Evolutionary conservation across 2,113 vertebrate genomes (phyloP), one percentile per base, ranked within the genome.

Genomic region (Xenopus borealis): DNA sequence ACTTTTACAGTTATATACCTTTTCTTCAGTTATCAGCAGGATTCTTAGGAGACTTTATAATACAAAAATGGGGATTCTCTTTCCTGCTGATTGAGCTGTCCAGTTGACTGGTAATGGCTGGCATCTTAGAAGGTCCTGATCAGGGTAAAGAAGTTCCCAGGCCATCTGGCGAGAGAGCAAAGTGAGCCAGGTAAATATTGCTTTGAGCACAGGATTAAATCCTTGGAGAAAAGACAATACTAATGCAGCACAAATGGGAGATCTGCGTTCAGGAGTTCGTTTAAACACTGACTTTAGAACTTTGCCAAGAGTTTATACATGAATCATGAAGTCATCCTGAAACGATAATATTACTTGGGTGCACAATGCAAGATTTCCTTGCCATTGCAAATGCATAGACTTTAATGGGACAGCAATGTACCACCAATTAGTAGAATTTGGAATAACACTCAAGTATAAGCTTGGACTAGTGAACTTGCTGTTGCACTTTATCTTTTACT

Each of bases 211-310:
- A 88, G 90, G 90, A 91, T 89, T 83, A 82, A 82, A 85, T 85
- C 83, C 89, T 85, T 87, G 74, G 89, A 85, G 91, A 87, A 85
- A 70, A 85, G 74, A 81, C 81, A 72, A 85, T 82, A 84, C 88
- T 89, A 88, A 90, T 91, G 89, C 89, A 92, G 90, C 87, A 90
- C 89, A 90, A 91, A 91, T 90, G 86, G 91, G 89, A 89, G 90
- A 92, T 90, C 91, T 93, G 91, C 84, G 90, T 85, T 83, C 89
- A 75, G 88, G 89, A 89, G 90, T 86, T 88, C 87, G 88, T 89
- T 84, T 89, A 86, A 87, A 84, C 88, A 78, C 73, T 83, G 79
- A 83, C 78, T 85, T 45, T 44, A 7, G 63, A 80, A 79, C 84
- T 86, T 81, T 87, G 90, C 89, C 89, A 88, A 83, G 82, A 80